A percentile compares a stretch with the other conserved stretches of the same genome.
Evolutionary conservation across 2,888 invertebrate genomes (phyloP).

Genomic region (Meghimatium bilineatum): DNA sequence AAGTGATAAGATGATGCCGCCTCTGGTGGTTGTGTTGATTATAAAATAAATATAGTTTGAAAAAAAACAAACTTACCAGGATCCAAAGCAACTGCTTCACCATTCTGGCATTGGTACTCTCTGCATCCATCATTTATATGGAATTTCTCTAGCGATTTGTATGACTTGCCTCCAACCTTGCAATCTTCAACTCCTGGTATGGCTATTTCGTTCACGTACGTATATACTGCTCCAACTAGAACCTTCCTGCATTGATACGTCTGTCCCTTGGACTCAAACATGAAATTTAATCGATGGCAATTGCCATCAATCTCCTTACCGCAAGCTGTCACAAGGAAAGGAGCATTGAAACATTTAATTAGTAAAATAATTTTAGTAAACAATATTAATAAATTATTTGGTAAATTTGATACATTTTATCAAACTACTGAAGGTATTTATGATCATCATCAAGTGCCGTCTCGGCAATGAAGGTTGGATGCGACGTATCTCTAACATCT

Average conservation of each 20-base stretch:
- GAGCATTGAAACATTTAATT: not conserved
- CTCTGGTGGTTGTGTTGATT: too few species aligned
- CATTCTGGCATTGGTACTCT: constrained; percentile 4
- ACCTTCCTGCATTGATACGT: not conserved
- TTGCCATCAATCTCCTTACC: constrained; percentile 8
- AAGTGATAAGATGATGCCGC: too few species aligned
- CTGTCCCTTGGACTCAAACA: not conserved
- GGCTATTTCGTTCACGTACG: not conserved
- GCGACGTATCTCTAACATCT: too few species aligned
- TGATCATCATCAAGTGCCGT: too few species aligned
- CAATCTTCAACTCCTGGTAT: not conserved
- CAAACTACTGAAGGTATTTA: too few species aligned
- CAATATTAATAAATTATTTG: too few species aligned
- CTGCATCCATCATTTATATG: not conserved
- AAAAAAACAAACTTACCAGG: not conserved
- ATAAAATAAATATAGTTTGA: not conserved
- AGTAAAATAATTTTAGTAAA: too few species aligned
- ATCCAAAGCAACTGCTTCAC: not conserved
- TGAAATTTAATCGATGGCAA: not conserved
- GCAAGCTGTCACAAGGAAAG: not conserved
- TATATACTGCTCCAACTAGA: too few species aligned
- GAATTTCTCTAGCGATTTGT: not conserved
- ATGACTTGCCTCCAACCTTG: not conserved
- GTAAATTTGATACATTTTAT: too few species aligned
- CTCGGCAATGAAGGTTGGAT: too few species aligned